phyloP scores from a whole-genome alignment of 2,888 invertebrate genomes.

The Andrena flavipes region DNA sequence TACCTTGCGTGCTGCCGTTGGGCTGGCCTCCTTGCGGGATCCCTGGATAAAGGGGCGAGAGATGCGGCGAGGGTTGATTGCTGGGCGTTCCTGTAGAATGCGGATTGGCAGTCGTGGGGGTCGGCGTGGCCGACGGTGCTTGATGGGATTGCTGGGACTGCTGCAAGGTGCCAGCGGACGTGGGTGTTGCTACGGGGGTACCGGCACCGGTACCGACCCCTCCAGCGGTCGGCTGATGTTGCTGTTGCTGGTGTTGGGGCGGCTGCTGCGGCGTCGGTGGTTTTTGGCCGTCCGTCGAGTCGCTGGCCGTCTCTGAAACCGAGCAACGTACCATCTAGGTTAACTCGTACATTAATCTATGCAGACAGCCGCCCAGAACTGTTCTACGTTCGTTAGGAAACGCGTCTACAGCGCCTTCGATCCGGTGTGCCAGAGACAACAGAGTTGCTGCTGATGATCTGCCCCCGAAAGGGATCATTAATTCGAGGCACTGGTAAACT shows the following conservation, averaged over 20 bases:
- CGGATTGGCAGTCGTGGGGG: conserved; percentile 78
- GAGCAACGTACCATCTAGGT: conserved; percentile 16
- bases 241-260: conserved; percentile 83
- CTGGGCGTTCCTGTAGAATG: conserved; percentile 79
- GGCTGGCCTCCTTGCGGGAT: conserved; percentile 78
- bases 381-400: conserved; percentile 7
- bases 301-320: conserved; percentile 77
- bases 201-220: conserved; percentile 71
- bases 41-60: conserved; percentile 82
- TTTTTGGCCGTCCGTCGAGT: conserved; percentile 81
- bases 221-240: conserved; percentile 70
- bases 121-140: conserved; percentile 82
- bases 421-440: not conserved
- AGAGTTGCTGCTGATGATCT: conserved; percentile 4
- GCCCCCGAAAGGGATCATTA: conserved; percentile 3
- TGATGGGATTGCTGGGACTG: conserved; percentile 84
- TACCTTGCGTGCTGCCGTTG: conserved; percentile 83
- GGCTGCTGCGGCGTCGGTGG: conserved; percentile 83
- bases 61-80: conserved; percentile 82
- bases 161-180: conserved; percentile 73
- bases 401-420: conserved; percentile 18
- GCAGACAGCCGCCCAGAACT: conserved; percentile 2
- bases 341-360: conserved; percentile 49
- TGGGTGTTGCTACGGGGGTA: conserved; percentile 80
- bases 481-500: not conserved